Conservation (phyloP, 2,113 vertebrate genomes). For the Neotoma lepida region DNA sequence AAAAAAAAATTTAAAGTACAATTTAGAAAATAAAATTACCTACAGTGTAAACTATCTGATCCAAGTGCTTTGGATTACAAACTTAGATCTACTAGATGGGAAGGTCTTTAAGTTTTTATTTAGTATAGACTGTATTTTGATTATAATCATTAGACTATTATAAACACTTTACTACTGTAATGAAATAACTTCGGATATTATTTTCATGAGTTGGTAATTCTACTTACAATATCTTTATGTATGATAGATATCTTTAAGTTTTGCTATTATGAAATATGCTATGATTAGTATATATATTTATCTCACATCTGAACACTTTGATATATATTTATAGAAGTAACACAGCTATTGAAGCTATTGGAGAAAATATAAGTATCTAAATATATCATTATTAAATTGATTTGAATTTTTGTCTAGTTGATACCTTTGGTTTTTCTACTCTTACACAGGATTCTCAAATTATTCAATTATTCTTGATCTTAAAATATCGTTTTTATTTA, state of each 20-base stretch:
- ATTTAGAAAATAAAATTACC: neutral
- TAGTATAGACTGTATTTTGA: neutral
- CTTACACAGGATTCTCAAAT: neutral
- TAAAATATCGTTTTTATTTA: neutral
- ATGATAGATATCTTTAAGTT: neutral
- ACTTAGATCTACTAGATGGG: neutral
- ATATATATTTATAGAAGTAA: neutral
- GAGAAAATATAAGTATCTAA: slow-evolving; percentile 8
- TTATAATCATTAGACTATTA: neutral
- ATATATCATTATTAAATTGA: neutral
- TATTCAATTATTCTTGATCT: slow-evolving; percentile 16
- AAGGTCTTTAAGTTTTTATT: neutral
- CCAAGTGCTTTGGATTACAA: neutral
- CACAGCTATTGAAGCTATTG: neutral
- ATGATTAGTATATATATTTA: neutral
- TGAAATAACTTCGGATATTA: neutral
- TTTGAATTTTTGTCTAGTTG: neutral
- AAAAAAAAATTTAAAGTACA: neutral
- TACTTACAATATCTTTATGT: neutral
- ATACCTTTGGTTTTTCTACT: slow-evolving; percentile 7
- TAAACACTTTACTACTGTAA: neutral
- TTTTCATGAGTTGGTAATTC: neutral
- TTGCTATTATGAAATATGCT: neutral
- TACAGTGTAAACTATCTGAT: neutral
- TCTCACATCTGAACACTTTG: neutral